Percentiles rank a stretch among this genome's conserved stretches.
These are phyloP conservation scores for Torymus aiolomorphi DNA, from an alignment of 2,888 invertebrate genomes.

Conservation along the genomic window DNA sequence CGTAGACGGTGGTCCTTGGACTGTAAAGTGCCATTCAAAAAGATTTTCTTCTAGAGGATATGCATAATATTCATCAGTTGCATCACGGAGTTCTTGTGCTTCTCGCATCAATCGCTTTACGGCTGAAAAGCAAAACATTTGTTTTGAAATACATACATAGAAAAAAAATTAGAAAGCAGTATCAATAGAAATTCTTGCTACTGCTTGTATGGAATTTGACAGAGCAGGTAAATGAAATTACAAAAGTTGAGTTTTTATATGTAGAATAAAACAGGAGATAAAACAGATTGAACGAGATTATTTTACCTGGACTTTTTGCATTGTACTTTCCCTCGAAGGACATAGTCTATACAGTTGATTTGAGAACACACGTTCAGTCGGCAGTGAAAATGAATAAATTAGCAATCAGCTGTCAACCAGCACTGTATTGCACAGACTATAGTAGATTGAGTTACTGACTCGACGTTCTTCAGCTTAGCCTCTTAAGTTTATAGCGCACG, in stretches of 20 bases:
- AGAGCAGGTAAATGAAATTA: too few species aligned
- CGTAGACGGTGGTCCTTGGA: conserved; percentile 90
- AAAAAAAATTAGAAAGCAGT: too few species aligned
- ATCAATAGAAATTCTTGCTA: too few species aligned
- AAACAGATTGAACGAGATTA: not conserved
- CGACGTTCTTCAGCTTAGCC: too few species aligned
- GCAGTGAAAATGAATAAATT: not conserved
- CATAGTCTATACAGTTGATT: conserved; percentile 66
- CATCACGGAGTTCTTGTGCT: conserved; percentile 88
- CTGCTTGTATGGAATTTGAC: too few species aligned
- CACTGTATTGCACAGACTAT: too few species aligned
- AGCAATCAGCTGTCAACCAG: conserved; percentile 25
- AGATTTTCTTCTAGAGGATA: conserved; percentile 95
- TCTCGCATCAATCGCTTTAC: conserved; percentile 96
- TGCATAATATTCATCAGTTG: conserved; percentile 93
- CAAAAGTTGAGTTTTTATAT: too few species aligned
- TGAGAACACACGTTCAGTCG: too few species aligned
- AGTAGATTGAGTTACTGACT: not conserved
- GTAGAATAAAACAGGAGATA: not conserved
- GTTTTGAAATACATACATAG: not conserved
- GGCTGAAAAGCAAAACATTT: conserved; percentile 77
- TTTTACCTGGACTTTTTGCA: conserved; percentile 79
- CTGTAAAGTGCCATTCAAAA: conserved; percentile 98
- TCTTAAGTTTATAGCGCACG: not conserved
- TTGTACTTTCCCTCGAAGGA: conserved; percentile 79